Evolutionary conservation across 2,113 vertebrate genomes (phyloP).

Genomic region (Chionomys nivalis): DNA sequence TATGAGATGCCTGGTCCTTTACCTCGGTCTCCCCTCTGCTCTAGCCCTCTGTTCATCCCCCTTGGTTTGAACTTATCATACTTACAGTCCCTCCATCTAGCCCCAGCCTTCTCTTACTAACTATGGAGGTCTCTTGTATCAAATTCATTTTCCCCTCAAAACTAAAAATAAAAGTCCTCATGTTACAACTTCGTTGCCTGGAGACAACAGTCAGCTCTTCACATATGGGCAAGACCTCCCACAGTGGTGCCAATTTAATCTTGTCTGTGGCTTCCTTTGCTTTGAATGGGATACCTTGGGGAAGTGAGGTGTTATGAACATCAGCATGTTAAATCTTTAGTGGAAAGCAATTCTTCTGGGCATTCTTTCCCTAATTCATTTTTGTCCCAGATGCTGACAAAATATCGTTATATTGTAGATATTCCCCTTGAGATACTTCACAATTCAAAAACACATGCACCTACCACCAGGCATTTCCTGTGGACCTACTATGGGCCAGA

Average conservation of each 20-base stretch:
- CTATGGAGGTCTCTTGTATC: conserved; percentile 71
- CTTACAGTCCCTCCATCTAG: conserved; percentile 61
- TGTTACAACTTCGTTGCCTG: conserved; percentile 50
- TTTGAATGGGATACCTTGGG: conserved; percentile 65
- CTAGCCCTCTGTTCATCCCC: background rate
- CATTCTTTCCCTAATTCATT: background rate
- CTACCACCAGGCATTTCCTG: background rate
- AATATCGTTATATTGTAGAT: background rate
- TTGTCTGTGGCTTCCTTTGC: conserved; percentile 17
- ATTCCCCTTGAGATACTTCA: conserved; percentile 7
- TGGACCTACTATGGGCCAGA: background rate
- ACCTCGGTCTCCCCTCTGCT: background rate
- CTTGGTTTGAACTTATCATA: conserved; percentile 48
- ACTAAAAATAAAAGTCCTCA: conserved; percentile 74
- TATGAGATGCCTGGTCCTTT: background rate
- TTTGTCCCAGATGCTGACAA: conserved; percentile 31
- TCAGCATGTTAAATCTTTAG: conserved; percentile 48
- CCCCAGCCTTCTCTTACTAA: conserved; percentile 73
- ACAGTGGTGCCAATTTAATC: conserved; percentile 65
- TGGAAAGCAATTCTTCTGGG: conserved; percentile 52
- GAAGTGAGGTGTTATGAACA: conserved; percentile 64
- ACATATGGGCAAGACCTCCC: conserved; percentile 6
- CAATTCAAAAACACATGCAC: background rate
- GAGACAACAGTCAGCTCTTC: conserved; percentile 53
- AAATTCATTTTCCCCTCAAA: conserved; percentile 74